Evolutionary conservation across 2,888 invertebrate genomes (phyloP).

Genomic region (Frankliniella intonsa): DNA sequence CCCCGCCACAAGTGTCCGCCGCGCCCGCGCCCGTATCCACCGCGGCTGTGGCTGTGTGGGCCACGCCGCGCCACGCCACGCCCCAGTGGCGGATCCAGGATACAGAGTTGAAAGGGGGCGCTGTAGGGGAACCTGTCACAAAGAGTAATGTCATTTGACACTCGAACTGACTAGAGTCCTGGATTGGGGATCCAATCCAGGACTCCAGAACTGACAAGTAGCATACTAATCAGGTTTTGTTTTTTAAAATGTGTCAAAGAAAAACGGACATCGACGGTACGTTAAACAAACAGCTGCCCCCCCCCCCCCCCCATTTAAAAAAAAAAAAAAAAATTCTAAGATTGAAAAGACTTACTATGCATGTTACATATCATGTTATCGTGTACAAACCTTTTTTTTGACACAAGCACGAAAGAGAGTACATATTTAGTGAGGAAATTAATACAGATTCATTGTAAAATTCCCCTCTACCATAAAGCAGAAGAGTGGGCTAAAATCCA

Average conservation of each 20-base stretch:
- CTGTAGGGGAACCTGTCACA: too few relatives aligned
- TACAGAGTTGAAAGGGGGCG: conserved; percentile 37
- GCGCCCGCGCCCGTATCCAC: conserved; percentile 5
- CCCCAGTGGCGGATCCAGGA: not conserved
- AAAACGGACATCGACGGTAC: conserved; percentile 5
- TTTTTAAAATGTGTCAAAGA: conserved; percentile 30
- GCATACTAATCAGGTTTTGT: not conserved
- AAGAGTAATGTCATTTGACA: too few relatives aligned
- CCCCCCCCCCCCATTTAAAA: not conserved
- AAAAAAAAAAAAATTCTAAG: conserved; percentile 15
- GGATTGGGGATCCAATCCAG: too few relatives aligned
- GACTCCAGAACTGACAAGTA: too few relatives aligned
- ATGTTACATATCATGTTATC: not conserved
- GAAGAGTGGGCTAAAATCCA: too few relatives aligned
- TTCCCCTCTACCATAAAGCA: conserved; percentile 53
- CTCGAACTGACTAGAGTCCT: too few relatives aligned
- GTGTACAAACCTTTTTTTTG: conserved; percentile 46
- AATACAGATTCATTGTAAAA: conserved; percentile 56
- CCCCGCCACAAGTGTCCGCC: conserved; percentile 23
- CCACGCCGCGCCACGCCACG: not conserved
- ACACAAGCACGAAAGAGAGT: too few relatives aligned
- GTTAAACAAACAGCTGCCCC: not conserved
- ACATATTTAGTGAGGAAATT: conserved; percentile 54
- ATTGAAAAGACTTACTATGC: not conserved
- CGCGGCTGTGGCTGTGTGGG: not conserved